Evolutionary conservation across 2,797 vertebrate genomes (phyloP).

Genomic region (Rallus crepitans): DNA sequence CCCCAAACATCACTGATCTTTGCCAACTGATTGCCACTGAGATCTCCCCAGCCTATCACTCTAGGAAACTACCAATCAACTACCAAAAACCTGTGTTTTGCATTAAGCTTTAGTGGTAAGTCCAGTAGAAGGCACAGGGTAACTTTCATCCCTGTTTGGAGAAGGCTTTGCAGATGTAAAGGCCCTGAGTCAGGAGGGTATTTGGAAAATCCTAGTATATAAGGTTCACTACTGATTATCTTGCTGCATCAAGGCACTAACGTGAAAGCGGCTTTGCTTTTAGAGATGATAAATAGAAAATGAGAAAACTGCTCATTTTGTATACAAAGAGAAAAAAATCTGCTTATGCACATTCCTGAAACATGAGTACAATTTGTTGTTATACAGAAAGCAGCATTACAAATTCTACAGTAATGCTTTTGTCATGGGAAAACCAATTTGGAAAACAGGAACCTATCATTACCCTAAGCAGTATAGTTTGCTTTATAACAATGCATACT

Average conservation of each 20-base stretch:
- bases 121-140: not conserved
- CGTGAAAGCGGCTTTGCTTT: not conserved
- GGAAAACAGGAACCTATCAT: constrained; percentile 35
- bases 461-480: constrained; percentile 1
- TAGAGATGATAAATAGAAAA: not conserved
- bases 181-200: not conserved
- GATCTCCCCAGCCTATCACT: not conserved
- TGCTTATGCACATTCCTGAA: not conserved
- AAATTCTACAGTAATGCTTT: constrained; percentile 35
- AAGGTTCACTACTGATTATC: not conserved
- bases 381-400: not conserved
- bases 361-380: not conserved
- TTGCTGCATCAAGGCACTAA: not conserved
- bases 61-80: not conserved
- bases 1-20: not conserved
- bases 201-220: not conserved
- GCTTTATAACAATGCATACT: not conserved
- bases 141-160: not conserved
- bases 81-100: not conserved
- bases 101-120: not conserved
- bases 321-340: not conserved
- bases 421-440: constrained; percentile 44
- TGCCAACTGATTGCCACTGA: not conserved
- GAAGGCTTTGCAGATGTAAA: not conserved
- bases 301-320: not conserved